Evolutionary conservation across 1,140 invertebrate species (phyloP).

Genomic region (Phortica variegata): DNA sequence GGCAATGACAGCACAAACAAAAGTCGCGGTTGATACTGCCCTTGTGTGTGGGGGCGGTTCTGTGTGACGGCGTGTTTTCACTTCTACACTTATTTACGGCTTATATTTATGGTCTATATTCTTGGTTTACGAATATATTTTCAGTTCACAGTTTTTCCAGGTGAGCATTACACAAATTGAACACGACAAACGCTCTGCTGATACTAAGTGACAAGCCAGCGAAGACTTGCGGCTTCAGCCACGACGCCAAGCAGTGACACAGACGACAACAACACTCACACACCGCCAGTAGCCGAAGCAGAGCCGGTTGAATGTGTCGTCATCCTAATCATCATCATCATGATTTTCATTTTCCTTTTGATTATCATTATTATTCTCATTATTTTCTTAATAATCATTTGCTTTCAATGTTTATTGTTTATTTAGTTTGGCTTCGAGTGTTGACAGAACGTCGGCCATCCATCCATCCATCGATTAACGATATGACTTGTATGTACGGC

Average conservation of each 20-base stretch:
- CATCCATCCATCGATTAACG: slow-evolving; percentile 50
- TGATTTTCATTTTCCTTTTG: too few species aligned
- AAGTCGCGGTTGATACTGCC: too few species aligned
- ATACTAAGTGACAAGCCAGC: slow-evolving; percentile 21
- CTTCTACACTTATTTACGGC: too few species aligned
- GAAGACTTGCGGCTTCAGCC: slow-evolving; percentile 2
- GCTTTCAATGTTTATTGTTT: slow-evolving; percentile 35
- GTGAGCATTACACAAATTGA: slow-evolving; percentile 26
- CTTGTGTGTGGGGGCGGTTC: too few species aligned
- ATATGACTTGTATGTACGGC: slow-evolving; percentile 25
- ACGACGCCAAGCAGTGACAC: slow-evolving; percentile 7
- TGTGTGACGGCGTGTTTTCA: too few species aligned
- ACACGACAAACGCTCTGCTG: slow-evolving; percentile 23
- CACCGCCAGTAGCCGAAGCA: too few species aligned
- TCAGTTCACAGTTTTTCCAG: slow-evolving; percentile 11
- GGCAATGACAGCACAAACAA: neutral
- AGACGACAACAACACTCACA: slow-evolving; percentile 12
- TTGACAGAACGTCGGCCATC: slow-evolving; percentile 27
- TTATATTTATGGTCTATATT: too few species aligned
- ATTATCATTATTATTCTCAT: too few species aligned
- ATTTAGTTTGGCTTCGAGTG: too few species aligned
- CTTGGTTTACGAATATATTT: too few species aligned
- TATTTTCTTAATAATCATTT: slow-evolving; percentile 48
- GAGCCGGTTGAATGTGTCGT: too few species aligned
- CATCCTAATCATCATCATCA: too few species aligned